Evolutionary conservation across 2,113 vertebrate species (phyloP), one percentile per base, ranked within the genome.

Genomic region (Numida meleagris): DNA sequence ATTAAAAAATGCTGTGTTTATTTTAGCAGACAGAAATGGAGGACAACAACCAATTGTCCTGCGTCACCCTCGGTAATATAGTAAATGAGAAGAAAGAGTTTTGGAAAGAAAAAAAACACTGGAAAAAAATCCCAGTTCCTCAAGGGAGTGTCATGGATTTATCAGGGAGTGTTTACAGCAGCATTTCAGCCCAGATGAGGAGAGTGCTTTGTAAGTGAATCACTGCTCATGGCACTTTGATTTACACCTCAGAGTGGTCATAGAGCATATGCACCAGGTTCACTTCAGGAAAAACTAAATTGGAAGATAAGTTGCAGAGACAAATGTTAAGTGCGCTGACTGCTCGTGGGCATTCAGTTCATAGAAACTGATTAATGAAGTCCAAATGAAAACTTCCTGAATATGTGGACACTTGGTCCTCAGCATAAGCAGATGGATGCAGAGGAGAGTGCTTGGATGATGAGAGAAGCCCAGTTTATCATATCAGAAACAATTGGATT

Each of bases 51-150:
- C 29, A 82, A 25, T 91, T 63, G 42, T 9, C 29, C 67, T 0
- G 0, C 1, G 0, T 74, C 34, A 74, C 18, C 31, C n/a, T 77
- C 50, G 14, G 40, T 27, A 13, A 13, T 14, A 43, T 4, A 13
- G 27, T 40, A 46, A 93, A 42, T 9, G 12, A 63, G 86, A 89
- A 86, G 20, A 75, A 73, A 62, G 58, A 42, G 6, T n/a, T 90
- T 68, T 68, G 63, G 38, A 51, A 51, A 25, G 50, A 51, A 6
- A 92, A 50, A 93, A 15, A n/a, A 50, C 20, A 34, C 4, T 61
- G 33, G 38, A 33, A 33, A 40, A 43, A 50, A 88, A 74, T 43
- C 72, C 38, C 55, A 50, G 5, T 25, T 91, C 51, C 61, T 59
- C 20, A 33, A 36, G 43, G 29, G 80, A 86, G 11, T 31, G 13